These are phyloP conservation scores for Cyaniris semiargus DNA, from an alignment of 2,888 invertebrate species.

Conservation along the genomic window DNA sequence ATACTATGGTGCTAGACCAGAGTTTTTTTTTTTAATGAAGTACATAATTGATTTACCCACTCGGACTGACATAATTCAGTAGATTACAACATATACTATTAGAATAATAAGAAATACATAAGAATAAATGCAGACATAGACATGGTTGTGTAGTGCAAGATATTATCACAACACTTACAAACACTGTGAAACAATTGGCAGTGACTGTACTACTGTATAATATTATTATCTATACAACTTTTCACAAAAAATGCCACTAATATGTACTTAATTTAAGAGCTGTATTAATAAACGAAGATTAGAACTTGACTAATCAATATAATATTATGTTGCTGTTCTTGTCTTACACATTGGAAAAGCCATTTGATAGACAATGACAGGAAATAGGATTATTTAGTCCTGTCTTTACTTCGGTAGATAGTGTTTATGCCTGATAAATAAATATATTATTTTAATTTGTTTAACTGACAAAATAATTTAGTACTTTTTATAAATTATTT, in stretches of 20 bases:
- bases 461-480: too few relatives aligned
- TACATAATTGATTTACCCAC: neutral
- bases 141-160: neutral
- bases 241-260: neutral
- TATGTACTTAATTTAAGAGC: neutral
- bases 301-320: too few relatives aligned
- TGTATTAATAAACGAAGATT: too few relatives aligned
- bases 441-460: too few relatives aligned
- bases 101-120: neutral
- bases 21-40: neutral
- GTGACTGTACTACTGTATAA: neutral
- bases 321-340: too few relatives aligned
- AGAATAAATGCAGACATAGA: neutral
- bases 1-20: neutral
- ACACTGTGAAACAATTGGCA: conserved; percentile 17
- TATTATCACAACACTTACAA: neutral
- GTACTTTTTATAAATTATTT: too few relatives aligned
- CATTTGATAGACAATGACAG: too few relatives aligned
- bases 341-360: too few relatives aligned
- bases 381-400: too few relatives aligned
- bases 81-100: neutral
- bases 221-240: neutral
- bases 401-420: too few relatives aligned
- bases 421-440: too few relatives aligned
- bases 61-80: neutral